Evolutionary conservation across 2,888 invertebrate species (phyloP), one percentile per base, ranked within the genome.

Genomic region (Yponomeuta evonymella): DNA sequence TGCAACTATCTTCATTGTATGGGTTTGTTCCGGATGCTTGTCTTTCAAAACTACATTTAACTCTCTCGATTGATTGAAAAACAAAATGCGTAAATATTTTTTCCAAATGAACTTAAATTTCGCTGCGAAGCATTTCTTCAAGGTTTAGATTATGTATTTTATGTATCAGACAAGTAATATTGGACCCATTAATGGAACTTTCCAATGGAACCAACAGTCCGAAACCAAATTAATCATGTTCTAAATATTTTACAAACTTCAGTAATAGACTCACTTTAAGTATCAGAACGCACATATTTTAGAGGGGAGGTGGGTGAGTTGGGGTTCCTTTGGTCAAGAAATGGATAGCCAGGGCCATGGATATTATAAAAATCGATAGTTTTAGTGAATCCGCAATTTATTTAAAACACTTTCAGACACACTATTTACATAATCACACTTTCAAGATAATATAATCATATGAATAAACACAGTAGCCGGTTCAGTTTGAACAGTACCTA

Each of bases 1-100:
- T 48, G 48, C 3, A 48, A 48, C 67, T 67, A 67, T 48, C 48
- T 67, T 67, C 67, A 67, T n/a, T 67, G 67, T 23, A 48, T 9
- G 33, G 3, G n/a, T 67, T 30, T 23, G 29, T 48, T 67, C 48
- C 9, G 67, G 8, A 43, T 43, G 8, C 43, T 43, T 8, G 43
- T 43, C 9, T 43, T 8, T 8, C 43, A 8, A 5, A 8, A 43
- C 8, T 8, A 4, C 33, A 43, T 43, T 43, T 43, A 33, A 33
- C 5, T 33, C 5, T 33, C 33, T 43, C 43, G 43, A 5, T 43
- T 43, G 43, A 43, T 43, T 8, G 43, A 43, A 43, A 4, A 43
- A 43, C 5, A 8, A 43, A 43, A 43, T 36, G 2, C 43, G 3
- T 43, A 1, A 43, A 43, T 43, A 8, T 43, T 43, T 8, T 5